Evolutionary conservation across 92 coral and sea anemone species (phyloP).

Genomic region (Epizoanthus ramosus): DNA sequence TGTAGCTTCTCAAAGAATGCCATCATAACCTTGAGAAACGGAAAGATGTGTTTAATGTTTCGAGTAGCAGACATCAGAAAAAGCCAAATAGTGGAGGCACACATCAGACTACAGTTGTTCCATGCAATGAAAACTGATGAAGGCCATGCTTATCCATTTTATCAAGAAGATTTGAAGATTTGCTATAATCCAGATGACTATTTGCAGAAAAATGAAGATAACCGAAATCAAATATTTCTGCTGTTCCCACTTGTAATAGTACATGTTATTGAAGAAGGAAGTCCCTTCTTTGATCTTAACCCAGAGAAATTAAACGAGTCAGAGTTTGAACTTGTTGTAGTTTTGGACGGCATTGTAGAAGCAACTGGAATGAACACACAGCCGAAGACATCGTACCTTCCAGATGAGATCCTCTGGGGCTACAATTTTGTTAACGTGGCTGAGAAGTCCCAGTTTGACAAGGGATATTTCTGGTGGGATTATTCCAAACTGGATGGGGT

Average conservation of each 20-base stretch:
- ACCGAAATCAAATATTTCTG: slow-evolving; percentile 74
- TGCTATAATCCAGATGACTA: slow-evolving; percentile 69
- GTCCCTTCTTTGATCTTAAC: slow-evolving; percentile 81
- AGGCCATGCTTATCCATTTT: slow-evolving; percentile 71
- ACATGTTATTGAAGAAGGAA: slow-evolving; percentile 84
- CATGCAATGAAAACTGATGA: slow-evolving; percentile 63
- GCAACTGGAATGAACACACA: slow-evolving; percentile 96
- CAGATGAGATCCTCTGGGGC: slow-evolving; percentile 95
- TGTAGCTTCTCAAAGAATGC: slow-evolving; percentile 87
- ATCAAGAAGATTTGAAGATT: slow-evolving; percentile 80
- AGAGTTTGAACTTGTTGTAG: slow-evolving; percentile 82
- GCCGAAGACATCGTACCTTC: slow-evolving; percentile 82
- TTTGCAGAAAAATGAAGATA: slow-evolving; percentile 42
- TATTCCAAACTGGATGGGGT: slow-evolving; percentile 69
- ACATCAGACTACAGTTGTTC: slow-evolving; percentile 77
- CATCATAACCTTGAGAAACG: slow-evolving; percentile 80
- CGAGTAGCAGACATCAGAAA: slow-evolving; percentile 89
- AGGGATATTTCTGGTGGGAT: slow-evolving; percentile 63
- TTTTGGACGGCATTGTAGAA: slow-evolving; percentile 92
- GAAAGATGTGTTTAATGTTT: slow-evolving; percentile 88
- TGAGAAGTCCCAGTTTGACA: slow-evolving; percentile 33
- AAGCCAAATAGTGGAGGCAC: slow-evolving; percentile 85
- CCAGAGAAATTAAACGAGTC: slow-evolving; percentile 67
- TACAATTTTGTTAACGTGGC: slow-evolving; percentile 72
- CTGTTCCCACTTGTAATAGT: slow-evolving; percentile 76